Base-by-base conservation (phyloP, 2,797 vertebrate genomes). In the Bovichtus variegatus region DNA sequence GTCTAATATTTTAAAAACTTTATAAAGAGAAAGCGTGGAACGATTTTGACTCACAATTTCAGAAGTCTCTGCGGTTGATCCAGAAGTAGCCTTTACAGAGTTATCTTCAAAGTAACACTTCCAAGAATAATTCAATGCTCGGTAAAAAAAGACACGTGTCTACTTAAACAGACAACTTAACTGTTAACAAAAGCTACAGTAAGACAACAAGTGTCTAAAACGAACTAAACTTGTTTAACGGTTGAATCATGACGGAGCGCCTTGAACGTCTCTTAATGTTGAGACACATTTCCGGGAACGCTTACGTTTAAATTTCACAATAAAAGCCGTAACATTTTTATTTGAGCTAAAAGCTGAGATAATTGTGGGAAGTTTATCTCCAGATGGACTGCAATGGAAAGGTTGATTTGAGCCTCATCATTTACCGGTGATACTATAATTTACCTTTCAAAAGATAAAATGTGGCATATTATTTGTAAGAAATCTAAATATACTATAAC, bases 251-350 rank as follows among this genome's bases (percentile, higher is more conserved):
- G 44, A 69, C 38, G 13, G 11, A 13, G 12, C 3, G 25, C 27
- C 49, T 10, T 19, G 44, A 67, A 50, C 63, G 41, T 63, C 11
- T 16, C 47, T 54, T 2, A 44, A 38, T 6, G 11, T 4, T 11
- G 19, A 51, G 25, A 21, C 70, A 59, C 61, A 88, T 74, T 90
- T 93, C 92, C 91, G 83, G 76, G 2, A 0, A 47, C 1, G 16
- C 1, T 47, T 4, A 9, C 0, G 0, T 6, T 11, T 0, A 25
- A 47, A 0, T 72, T 84, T 89, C 87, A 87, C 1, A 89, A 84
- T 89, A 90, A 93, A 80, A 53, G 59, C 11, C 5, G 5, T 5
- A 6, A 15, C 27, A 38, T 25, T 6, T 59, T 6, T 29, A n/a
- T 29, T 41, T 50, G 2, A 54, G 31, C 3, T 27, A 7, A 6